Conservation (phyloP, 2,888 invertebrate genomes). For the Drosophila kanekoi region DNA sequence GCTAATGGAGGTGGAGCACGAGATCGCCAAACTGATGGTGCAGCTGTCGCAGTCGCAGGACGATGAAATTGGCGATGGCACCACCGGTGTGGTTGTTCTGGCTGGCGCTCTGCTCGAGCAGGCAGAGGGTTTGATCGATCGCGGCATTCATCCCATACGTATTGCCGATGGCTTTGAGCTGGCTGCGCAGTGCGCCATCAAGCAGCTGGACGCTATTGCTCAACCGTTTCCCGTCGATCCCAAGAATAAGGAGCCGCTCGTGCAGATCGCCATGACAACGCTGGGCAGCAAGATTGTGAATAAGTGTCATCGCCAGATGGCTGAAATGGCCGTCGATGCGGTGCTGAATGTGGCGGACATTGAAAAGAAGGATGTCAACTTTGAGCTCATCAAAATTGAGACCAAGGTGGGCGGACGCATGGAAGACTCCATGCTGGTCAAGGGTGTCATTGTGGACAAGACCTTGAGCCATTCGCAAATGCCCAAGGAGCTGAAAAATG, state of each 20-base stretch:
- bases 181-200: conserved; percentile 95
- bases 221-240: conserved; percentile 95
- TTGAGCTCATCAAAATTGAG: conserved; percentile 99
- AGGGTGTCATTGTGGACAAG: conserved; percentile 99
- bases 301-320: conserved; percentile 98
- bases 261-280: conserved; percentile 98
- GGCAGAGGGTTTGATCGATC: conserved; percentile 95
- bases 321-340: conserved; percentile 99
- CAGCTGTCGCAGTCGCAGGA: conserved; percentile 99
- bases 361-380: conserved; percentile 97
- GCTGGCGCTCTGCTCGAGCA: conserved; percentile 96
- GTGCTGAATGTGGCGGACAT: conserved; percentile 97
- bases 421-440: conserved; percentile 98
- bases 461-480: conserved; percentile 99
- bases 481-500: conserved; percentile 96
- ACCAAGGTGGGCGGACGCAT: conserved; percentile 98
- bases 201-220: conserved; percentile 94
- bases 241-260: conserved; percentile 93
- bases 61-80: conserved; percentile 99
- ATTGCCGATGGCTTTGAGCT: conserved; percentile 99
- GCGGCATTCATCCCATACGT: conserved; percentile 99
- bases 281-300: conserved; percentile 99
- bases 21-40: conserved; percentile 99
- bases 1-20: conserved; percentile 99
- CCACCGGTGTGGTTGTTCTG: conserved; percentile 97